Percentiles rank a stretch among this genome's conserved stretches.
Conservation (phyloP, 2,797 vertebrate species). For the Chelmon rostratus region DNA sequence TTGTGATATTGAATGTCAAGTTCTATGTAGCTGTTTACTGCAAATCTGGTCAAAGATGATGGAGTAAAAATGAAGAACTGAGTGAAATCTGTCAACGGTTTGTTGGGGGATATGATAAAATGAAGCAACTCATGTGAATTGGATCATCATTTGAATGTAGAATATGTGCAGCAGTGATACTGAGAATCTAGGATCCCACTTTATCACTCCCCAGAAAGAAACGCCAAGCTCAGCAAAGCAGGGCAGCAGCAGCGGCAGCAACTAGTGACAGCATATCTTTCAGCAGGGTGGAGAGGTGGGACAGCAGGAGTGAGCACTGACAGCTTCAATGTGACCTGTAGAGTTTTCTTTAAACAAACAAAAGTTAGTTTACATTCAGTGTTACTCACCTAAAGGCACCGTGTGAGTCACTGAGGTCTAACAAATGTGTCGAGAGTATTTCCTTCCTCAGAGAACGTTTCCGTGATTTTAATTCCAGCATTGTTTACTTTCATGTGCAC, state of each 20-base stretch:
- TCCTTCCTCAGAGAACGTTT: not conserved
- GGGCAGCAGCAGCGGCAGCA: not conserved
- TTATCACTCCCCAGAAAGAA: not conserved
- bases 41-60: not conserved
- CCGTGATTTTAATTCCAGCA: not conserved
- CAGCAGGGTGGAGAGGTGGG: not conserved
- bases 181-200: not conserved
- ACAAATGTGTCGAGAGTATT: not conserved
- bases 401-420: not conserved
- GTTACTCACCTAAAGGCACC: not conserved
- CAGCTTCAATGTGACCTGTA: not conserved
- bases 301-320: not conserved
- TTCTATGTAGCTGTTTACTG: not conserved
- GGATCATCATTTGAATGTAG: not conserved
- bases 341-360: not conserved
- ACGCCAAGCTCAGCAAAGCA: too few relatives aligned
- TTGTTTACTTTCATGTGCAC: not conserved
- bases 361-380: not conserved
- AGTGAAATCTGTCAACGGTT: not conserved
- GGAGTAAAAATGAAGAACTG: not conserved
- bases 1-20: not conserved
- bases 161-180: slow-evolving; percentile 19
- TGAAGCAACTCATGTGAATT: not conserved
- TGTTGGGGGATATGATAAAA: not conserved
- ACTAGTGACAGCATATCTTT: not conserved